phyloP scores from a whole-genome alignment of 2,888 invertebrate species.

The Phasia obesa region DNA sequence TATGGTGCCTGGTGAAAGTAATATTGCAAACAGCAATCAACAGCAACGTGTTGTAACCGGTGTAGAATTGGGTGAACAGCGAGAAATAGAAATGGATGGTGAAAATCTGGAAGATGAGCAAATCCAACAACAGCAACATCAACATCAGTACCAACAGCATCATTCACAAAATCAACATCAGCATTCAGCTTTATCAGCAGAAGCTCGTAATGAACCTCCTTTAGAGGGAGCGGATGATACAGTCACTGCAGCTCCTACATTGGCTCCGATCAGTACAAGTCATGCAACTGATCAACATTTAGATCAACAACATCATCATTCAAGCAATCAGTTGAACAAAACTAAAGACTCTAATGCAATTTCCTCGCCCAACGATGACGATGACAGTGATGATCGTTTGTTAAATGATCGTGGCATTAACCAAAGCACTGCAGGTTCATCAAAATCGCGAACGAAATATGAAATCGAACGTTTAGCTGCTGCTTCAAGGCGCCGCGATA shows the following conservation, averaged over 20 bases:
- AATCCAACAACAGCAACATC: conserved; percentile 69
- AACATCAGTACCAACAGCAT: conserved; percentile 50
- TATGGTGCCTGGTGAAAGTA: conserved; percentile 79
- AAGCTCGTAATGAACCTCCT: conserved; percentile 82
- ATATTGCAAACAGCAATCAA: conserved; percentile 73
- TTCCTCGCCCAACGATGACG: conserved; percentile 80
- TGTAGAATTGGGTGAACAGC: conserved; percentile 82
- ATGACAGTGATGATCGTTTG: conserved; percentile 74
- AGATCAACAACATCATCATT: conserved; percentile 53
- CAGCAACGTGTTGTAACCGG: conserved; percentile 83
- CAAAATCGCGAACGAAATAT: conserved; percentile 63
- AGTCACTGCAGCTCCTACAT: background rate
- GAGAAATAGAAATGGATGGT: conserved; percentile 85
- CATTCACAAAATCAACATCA: conserved; percentile 58
- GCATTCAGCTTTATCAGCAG: conserved; percentile 67
- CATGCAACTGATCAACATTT: conserved; percentile 37
- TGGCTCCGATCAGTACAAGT: background rate
- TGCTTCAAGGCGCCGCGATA: conserved; percentile 70
- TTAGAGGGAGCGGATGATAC: conserved; percentile 83
- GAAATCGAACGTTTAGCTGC: conserved; percentile 58
- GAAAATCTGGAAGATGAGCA: conserved; percentile 84
- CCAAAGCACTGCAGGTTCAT: conserved; percentile 53
- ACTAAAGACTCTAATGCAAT: conserved; percentile 76
- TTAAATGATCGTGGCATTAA: conserved; percentile 72
- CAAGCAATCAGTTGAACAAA: conserved; percentile 64